These are phyloP conservation scores for Lasioglossum marginatum DNA, from an alignment of 2,888 invertebrate genomes.

Conservation along the genomic window DNA sequence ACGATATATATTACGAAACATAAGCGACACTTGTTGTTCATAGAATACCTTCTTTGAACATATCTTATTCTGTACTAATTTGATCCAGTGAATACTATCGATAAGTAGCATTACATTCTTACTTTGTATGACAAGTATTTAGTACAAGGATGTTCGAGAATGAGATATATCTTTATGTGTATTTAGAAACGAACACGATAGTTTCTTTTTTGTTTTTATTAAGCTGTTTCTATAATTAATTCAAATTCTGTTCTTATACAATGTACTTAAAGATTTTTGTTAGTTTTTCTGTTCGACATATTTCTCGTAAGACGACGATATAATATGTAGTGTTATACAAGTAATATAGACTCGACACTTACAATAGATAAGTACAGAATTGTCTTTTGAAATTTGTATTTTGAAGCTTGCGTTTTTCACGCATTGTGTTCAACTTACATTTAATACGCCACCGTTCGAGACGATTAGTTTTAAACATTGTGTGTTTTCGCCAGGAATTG, in stretches of 20 bases:
- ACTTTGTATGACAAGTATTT: constrained; percentile 33
- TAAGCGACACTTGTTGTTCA: constrained; percentile 40
- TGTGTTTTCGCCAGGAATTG: constrained; percentile 24
- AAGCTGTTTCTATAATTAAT: constrained; percentile 7
- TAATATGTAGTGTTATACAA: constrained; percentile 13
- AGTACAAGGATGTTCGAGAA: constrained; percentile 3
- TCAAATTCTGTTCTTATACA: constrained; percentile 7
- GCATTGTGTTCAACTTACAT: constrained; percentile 46
- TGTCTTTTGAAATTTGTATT: constrained; percentile 15
- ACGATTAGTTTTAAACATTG: constrained; percentile 22
- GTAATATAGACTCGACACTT: constrained; percentile 8
- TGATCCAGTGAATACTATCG: constrained; percentile 21
- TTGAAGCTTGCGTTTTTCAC: constrained; percentile 27
- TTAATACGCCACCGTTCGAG: constrained; percentile 29
- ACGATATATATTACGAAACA: constrained; percentile 30
- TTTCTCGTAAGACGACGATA: constrained; percentile 35
- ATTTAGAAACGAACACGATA: constrained; percentile 5
- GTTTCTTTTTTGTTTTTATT: neutral
- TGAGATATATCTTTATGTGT: constrained; percentile 12
- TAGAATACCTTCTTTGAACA: constrained; percentile 41
- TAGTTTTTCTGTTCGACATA: constrained; percentile 30
- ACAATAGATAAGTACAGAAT: constrained; percentile 11
- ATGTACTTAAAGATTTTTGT: constrained; percentile 26
- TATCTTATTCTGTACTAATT: constrained; percentile 41
- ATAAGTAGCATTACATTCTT: constrained; percentile 32